A percentile compares a stretch with the other conserved stretches of the same genome.
These are phyloP conservation scores for Spisula subtruncata DNA, from an alignment of 2,888 invertebrate species.

Conservation along the genomic window DNA sequence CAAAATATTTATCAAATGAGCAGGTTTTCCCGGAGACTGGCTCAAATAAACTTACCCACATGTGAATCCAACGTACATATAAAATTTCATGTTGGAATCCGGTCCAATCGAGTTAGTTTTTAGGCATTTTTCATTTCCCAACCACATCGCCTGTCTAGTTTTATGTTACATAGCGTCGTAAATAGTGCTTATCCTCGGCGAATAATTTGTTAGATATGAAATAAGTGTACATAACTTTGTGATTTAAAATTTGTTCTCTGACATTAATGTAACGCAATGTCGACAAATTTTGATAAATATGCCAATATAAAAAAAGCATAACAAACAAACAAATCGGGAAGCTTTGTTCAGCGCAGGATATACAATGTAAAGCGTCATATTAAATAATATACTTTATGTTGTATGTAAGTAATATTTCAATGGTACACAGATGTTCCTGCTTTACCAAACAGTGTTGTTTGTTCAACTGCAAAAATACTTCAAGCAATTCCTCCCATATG, in stretches of 20 bases:
- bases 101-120: background rate
- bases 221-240: background rate
- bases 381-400: too few relatives aligned
- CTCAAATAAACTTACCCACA: too few relatives aligned
- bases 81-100: background rate
- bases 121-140: background rate
- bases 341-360: too few relatives aligned
- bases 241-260: background rate
- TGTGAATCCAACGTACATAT: background rate
- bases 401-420: too few relatives aligned
- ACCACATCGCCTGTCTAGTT: background rate
- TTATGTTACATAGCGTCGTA: background rate
- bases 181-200: background rate
- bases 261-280: background rate
- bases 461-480: too few relatives aligned
- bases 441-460: too few relatives aligned
- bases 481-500: too few relatives aligned
- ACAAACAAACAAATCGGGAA: background rate
- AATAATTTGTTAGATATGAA: too few relatives aligned
- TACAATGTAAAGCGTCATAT: too few relatives aligned
- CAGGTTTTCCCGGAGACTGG: too few relatives aligned
- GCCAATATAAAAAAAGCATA: background rate
- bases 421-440: too few relatives aligned
- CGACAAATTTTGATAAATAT: background rate
- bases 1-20: too few relatives aligned